Evolutionary conservation across 2,888 invertebrate species (phyloP), one percentile per base, ranked within the genome.

Genomic region (Autographa gamma): DNA sequence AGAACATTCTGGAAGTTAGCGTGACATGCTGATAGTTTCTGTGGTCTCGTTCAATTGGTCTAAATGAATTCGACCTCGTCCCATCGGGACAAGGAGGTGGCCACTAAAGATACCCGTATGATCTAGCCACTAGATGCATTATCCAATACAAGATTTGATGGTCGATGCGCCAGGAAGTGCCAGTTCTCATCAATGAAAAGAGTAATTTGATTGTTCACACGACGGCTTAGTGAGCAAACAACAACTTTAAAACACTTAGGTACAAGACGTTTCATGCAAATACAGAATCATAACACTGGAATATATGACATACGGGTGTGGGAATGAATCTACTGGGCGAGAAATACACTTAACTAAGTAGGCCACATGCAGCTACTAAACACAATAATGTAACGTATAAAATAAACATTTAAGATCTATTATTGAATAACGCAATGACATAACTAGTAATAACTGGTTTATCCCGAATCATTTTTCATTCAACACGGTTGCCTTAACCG

Each of bases 21-120:
- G 73, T 74, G 73, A 79, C 80, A 72, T 71, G 48, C 73, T 68
- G 86, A 86, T 88, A 83, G 86, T 84, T 87, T 86, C 86, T 84
- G 82, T 85, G 75, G 62, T n/a, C 73, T 81, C 83, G 81, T 83
- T 88, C 91, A 93, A 93, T 93, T 93, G 93, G 81, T 86, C 86
- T 81, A 92, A 93, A 93, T 93, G 90, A 88, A 93, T 92, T 88
- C 87, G 93, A 93, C 93, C 94, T 93, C 92, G 83, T 63, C 65
- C 73, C 73, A 81, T 83, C 77, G 79, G 76, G 81, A 62, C 60
- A 63, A 74, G 78, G 48, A 79, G 71, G 60, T 78, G 76, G 76
- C 66, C 66, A 65, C 75, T 75, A 74, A 77, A 79, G 80, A 82
- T 79, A 76, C 84, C 74, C 78, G 79, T 71, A 85, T 83, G 72